Conservation (phyloP, 92 coral and sea anemone species). For the Hydrozoanthus gracilis region DNA sequence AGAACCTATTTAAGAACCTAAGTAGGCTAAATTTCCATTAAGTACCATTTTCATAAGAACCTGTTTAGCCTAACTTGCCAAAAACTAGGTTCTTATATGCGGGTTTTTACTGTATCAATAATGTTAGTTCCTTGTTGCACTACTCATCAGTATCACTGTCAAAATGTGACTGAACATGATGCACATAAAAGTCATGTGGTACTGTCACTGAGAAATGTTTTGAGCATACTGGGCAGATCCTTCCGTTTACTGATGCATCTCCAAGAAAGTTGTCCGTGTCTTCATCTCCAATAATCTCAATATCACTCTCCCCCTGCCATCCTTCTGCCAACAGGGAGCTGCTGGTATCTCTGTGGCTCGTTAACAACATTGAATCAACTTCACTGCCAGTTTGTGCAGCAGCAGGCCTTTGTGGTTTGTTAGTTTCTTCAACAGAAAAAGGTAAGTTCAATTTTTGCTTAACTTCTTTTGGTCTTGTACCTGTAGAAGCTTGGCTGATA, state of each 20-base stretch:
- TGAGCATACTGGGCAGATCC: slow-evolving; percentile 74
- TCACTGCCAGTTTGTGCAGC: slow-evolving; percentile 33
- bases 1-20: too few species aligned
- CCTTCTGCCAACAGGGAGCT: slow-evolving; percentile 15
- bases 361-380: background rate
- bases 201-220: slow-evolving; percentile 33
- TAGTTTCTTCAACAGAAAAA: slow-evolving; percentile 73
- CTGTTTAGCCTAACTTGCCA: too few species aligned
- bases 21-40: too few species aligned
- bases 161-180: slow-evolving; percentile 71
- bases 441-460: background rate
- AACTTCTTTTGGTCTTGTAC: slow-evolving; percentile 21
- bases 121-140: too few species aligned
- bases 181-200: slow-evolving; percentile 62
- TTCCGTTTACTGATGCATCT: slow-evolving; percentile 61
- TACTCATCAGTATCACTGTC: slow-evolving; percentile 35
- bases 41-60: too few species aligned
- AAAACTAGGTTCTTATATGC: too few species aligned
- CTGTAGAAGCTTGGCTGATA: background rate
- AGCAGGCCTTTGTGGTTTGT: slow-evolving; percentile 4
- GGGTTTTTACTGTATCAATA: too few species aligned
- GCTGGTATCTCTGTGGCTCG: background rate
- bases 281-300: slow-evolving; percentile 70
- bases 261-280: slow-evolving; percentile 25
- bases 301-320: slow-evolving; percentile 48